Conservation (phyloP, 1,140 invertebrate genomes). For the Spodoptera litura region DNA sequence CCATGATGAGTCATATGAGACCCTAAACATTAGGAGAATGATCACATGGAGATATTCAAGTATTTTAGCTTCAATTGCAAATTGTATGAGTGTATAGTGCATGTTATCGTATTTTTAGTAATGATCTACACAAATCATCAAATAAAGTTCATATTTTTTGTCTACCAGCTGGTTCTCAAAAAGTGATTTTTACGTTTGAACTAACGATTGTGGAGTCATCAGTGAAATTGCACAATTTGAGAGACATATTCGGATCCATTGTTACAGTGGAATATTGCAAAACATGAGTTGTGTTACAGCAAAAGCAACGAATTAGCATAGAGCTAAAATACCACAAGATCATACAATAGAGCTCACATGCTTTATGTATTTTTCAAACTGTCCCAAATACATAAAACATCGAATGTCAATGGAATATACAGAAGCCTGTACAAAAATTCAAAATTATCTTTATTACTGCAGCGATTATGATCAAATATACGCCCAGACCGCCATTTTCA, state of each 20-base stretch:
- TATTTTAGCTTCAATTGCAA: no score
- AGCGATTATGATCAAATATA: slow-evolving; percentile 56
- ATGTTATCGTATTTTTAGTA: no score
- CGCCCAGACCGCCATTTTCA: slow-evolving; percentile 72
- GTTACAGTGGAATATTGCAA: slow-evolving; percentile 31
- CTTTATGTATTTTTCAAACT: slow-evolving; percentile 22
- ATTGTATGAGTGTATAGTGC: no score
- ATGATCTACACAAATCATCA: no score
- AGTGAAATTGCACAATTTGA: slow-evolving; percentile 25
- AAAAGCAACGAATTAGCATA: slow-evolving; percentile 24
- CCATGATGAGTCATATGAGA: no score
- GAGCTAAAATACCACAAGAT: slow-evolving; percentile 15
- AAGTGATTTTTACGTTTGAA: background rate
- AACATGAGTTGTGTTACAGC: slow-evolving; percentile 18
- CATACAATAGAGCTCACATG: slow-evolving; percentile 16
- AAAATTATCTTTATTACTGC: background rate
- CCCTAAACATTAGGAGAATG: no score
- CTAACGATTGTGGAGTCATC: background rate
- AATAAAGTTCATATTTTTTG: background rate
- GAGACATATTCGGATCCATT: slow-evolving; percentile 5
- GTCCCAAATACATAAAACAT: slow-evolving; percentile 42
- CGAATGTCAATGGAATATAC: background rate
- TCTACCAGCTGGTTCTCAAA: slow-evolving; percentile 12
- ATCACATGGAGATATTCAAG: no score
- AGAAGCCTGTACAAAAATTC: background rate